phyloP scores from a whole-genome alignment of 1,140 invertebrate genomes.

The Cydia amplana region DNA sequence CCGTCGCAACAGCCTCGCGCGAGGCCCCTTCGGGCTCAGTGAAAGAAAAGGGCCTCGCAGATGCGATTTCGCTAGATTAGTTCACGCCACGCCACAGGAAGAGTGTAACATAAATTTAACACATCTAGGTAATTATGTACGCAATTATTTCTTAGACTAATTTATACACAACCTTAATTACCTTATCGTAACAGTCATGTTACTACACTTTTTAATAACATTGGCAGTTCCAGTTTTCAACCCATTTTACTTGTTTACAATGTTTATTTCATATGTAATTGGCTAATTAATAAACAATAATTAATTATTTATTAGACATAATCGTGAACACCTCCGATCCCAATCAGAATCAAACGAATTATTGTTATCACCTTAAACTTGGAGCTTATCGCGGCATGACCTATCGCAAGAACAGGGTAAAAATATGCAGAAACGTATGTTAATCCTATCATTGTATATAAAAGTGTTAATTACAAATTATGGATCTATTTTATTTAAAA shows the following conservation, averaged over 20 bases:
- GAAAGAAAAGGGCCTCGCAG: too few relatives aligned
- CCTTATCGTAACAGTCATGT: constrained; percentile 16
- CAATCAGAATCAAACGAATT: constrained; percentile 3
- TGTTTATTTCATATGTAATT: background rate
- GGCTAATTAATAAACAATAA: background rate
- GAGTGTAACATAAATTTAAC: too few relatives aligned
- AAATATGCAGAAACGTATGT: background rate
- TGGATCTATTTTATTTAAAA: too few relatives aligned
- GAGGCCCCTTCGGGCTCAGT: too few relatives aligned
- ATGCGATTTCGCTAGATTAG: too few relatives aligned
- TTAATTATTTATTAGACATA: background rate
- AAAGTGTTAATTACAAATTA: too few relatives aligned
- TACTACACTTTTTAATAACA: background rate
- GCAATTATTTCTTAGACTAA: too few relatives aligned
- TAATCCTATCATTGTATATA: too few relatives aligned
- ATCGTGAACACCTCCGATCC: background rate
- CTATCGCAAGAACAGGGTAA: background rate
- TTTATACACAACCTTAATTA: background rate
- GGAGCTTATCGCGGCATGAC: background rate
- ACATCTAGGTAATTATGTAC: too few relatives aligned
- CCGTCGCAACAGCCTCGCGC: too few relatives aligned
- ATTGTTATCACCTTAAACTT: background rate
- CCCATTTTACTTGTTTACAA: background rate
- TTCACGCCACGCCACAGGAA: too few relatives aligned
- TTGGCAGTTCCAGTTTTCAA: background rate